Evolutionary conservation across 2,888 invertebrate genomes (phyloP), one percentile per base, ranked within the genome.

Genomic region (Schizaphis graminum): DNA sequence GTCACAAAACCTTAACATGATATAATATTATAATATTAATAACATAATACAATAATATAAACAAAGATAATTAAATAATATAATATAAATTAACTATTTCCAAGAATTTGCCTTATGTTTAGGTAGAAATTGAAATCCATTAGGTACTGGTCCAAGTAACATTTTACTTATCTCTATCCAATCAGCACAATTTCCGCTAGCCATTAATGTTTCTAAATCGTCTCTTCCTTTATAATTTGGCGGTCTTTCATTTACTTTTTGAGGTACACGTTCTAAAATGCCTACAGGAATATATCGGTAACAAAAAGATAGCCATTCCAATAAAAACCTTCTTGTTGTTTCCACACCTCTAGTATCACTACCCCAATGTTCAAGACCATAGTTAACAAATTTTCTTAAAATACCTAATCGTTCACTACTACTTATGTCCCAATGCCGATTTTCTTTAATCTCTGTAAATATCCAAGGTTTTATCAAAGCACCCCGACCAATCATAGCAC

Each of bases 381-480:
- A 99, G 96, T 99, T 98, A 0, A 97, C 97, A 96, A 97, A 99
- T 95, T 98, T 98, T 95, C 97, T 97, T 94, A 99, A 96, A 94
- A 99, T 97, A 94, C 99, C 99, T 95, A 99, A 97, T 95, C 99
- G 97, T 96, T 99, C 99, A 0, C 96, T 96, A 95, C 99, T 98
- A 0, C 97, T 97, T 94, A 99, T 98, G 95, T 99, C 99, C 97
- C 98, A 98, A 94, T 98, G 96, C 95, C 97, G 97, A 95, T 97
- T 97, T 95, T 99, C 98, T 96, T 99, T 99, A 95, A 99, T 99
- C 96, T 99, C 99, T 91, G 98, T 98, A 96, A 99, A 99, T 95
- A 99, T 97, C 99, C 99, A 99, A 0, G 99, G 99, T 96, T 99
- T 99, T 94, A 99, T 98, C 41, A 99, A 96, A 1, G 99, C 99